Conservation (phyloP, 2,113 vertebrate genomes). For the Ailuropoda melanoleuca region DNA sequence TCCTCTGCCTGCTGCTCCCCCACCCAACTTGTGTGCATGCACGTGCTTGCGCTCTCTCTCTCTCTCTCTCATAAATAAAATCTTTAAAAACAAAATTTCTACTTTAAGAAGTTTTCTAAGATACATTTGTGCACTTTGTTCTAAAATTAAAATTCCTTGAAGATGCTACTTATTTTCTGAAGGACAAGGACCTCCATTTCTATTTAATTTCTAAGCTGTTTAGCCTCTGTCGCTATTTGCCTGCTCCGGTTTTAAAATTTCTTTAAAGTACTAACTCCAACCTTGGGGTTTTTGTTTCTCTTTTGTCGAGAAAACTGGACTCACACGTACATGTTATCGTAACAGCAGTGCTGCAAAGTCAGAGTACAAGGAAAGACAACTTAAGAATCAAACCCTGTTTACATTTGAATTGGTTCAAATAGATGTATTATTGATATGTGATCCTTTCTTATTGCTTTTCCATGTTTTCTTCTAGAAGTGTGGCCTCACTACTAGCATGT, state of each 20-base stretch:
- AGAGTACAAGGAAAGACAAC: background rate
- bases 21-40: background rate
- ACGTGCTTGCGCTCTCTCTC: too few species aligned
- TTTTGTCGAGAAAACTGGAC: background rate
- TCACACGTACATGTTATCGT: background rate
- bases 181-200: background rate
- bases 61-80: background rate
- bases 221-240: background rate
- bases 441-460: background rate
- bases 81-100: background rate
- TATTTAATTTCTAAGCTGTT: background rate
- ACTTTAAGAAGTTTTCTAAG: background rate
- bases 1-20: background rate
- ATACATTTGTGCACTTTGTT: background rate
- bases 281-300: background rate
- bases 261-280: background rate
- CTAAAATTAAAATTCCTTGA: constrained; percentile 12
- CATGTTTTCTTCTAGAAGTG: background rate
- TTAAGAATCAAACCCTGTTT: background rate
- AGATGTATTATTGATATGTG: background rate
- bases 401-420: background rate
- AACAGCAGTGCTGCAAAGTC: background rate
- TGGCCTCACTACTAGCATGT: background rate
- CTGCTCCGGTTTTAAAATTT: background rate
- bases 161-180: background rate